A percentile compares a stretch with the other conserved stretches of the same genome.
These are phyloP conservation scores for Drosophila acutilabella DNA, from an alignment of 2,888 invertebrate species.

Conservation along the genomic window DNA sequence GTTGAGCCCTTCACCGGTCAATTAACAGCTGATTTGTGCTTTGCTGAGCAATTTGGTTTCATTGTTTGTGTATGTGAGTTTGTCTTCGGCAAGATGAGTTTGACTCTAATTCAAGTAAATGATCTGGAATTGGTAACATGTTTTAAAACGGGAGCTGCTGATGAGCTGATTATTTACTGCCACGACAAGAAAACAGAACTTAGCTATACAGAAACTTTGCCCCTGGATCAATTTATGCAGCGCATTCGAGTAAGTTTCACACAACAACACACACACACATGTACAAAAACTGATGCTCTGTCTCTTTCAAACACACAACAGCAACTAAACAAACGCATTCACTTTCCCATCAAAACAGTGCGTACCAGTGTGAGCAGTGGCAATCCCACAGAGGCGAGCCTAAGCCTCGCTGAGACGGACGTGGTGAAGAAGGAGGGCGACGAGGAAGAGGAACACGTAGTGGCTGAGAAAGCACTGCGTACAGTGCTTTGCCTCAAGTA, in stretches of 20 bases:
- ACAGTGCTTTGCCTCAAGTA: conserved; percentile 72
- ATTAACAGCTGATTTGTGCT: conserved; percentile 2
- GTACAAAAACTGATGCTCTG: background rate
- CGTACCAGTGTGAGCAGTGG: conserved; percentile 47
- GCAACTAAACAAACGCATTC: conserved; percentile 79
- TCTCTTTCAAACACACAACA: conserved; percentile 26
- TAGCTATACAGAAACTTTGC: conserved; percentile 55
- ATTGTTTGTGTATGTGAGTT: background rate
- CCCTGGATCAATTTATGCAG: conserved; percentile 13
- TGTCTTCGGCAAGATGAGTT: conserved; percentile 27
- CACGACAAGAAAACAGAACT: conserved; percentile 19
- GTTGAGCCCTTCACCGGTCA: background rate
- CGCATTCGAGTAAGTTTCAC: conserved; percentile 50
- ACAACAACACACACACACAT: no score
- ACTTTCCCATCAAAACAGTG: conserved; percentile 69
- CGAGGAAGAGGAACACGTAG: background rate
- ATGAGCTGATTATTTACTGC: conserved; percentile 29
- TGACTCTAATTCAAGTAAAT: conserved; percentile 24
- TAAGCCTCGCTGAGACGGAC: background rate
- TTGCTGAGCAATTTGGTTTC: background rate
- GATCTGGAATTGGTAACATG: conserved; percentile 12
- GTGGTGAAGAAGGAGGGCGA: background rate
- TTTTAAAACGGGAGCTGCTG: background rate
- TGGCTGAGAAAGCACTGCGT: background rate
- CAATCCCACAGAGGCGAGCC: conserved; percentile 35